These are phyloP conservation scores for Epicauta chinensis DNA, from an alignment of 1,140 invertebrate species.

Conservation along the genomic window DNA sequence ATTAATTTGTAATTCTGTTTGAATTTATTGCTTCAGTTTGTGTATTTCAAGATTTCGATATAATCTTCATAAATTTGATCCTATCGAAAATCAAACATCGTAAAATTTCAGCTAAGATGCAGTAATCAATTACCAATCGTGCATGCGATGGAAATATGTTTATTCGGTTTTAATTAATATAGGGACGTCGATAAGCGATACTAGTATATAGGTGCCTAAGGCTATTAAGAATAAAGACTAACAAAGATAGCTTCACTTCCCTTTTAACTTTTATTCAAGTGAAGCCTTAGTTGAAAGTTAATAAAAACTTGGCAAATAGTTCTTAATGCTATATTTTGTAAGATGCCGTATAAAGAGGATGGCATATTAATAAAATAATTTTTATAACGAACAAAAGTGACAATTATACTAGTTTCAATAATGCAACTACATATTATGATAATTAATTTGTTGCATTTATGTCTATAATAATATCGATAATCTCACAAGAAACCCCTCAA, in stretches of 20 bases:
- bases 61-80: no score
- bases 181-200: slow-evolving; percentile 9
- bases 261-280: not conserved
- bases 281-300: slow-evolving; percentile 1
- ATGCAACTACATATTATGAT: no score
- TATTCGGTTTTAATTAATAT: slow-evolving; percentile 16
- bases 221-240: not conserved
- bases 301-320: slow-evolving; percentile 9
- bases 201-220: not conserved
- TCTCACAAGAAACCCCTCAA: no score
- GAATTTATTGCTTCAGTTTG: no score
- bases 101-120: not conserved
- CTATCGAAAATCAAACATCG: no score
- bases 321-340: slow-evolving; percentile 3
- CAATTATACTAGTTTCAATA: no score
- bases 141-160: slow-evolving; percentile 10
- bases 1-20: no score
- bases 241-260: not conserved
- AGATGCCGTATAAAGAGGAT: not conserved
- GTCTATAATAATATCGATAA: no score
- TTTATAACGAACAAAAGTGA: no score
- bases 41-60: no score
- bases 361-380: no score
- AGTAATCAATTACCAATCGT: slow-evolving; percentile 6
- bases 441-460: not conserved